These are phyloP conservation scores for Archaeoteleia sp. DNA, from an alignment of 2,888 invertebrate species.

Conservation along the genomic window DNA sequence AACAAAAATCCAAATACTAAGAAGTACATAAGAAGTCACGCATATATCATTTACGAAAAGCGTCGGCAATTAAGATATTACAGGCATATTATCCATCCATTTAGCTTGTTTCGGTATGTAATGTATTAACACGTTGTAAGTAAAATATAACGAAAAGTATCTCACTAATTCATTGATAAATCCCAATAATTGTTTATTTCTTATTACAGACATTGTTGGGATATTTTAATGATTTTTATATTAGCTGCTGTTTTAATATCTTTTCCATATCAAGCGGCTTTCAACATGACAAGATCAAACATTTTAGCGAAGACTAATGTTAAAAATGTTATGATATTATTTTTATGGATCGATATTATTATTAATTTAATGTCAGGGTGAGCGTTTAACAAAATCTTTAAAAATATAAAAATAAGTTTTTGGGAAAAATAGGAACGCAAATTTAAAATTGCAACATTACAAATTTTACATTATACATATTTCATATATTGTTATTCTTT, in stretches of 20 bases:
- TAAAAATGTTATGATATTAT: conserved; percentile 62
- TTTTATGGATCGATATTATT: conserved; percentile 67
- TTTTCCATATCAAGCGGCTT: conserved; percentile 69
- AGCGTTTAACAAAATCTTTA: too few species aligned
- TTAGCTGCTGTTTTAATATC: conserved; percentile 61
- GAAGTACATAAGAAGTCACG: conserved; percentile 67
- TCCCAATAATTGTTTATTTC: neutral
- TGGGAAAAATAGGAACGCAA: too few species aligned
- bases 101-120: conserved; percentile 68
- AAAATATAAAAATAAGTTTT: too few species aligned
- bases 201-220: conserved; percentile 68
- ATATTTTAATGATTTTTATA: conserved; percentile 66
- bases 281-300: conserved; percentile 54
- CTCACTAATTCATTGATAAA: neutral
- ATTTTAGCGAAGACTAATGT: conserved; percentile 56
- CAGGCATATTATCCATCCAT: conserved; percentile 67
- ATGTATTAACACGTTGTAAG: neutral
- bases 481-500: too few species aligned
- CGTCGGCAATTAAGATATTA: conserved; percentile 63
- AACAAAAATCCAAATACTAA: conserved; percentile 65
- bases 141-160: neutral
- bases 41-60: conserved; percentile 65
- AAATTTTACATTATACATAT: too few species aligned
- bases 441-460: too few species aligned
- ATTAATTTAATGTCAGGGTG: too few species aligned